Evolutionary conservation across 2,888 invertebrate genomes (phyloP), one percentile per base, ranked within the genome.

Genomic region (Microctonus hyperodae): DNA sequence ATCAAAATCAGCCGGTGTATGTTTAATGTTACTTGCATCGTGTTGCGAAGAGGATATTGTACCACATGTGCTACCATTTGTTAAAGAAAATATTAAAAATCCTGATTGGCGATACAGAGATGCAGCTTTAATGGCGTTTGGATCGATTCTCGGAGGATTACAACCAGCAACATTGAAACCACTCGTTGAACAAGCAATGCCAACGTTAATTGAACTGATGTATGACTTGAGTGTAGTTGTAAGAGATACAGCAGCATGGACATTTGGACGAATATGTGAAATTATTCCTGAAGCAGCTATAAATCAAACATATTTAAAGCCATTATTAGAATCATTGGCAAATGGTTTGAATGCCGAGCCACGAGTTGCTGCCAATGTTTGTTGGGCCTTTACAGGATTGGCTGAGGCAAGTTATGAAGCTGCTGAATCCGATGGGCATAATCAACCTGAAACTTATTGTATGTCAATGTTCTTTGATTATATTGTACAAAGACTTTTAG

Each of bases 51-150:
- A 98, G 84, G 95, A 94, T 80, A 95, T 99, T 71, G 95, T 99
- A n/a, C 93, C 93, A 0, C 92, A 92, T 84, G 97, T 98, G 13
- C 86, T 99, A 77, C 98, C 98, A 22, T 99, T 99, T 84, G 96
- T 99, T 71, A 93, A 95, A 80, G 90, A 92, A 51, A 95, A 99
- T 84, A 98, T 99, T 72, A 93, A 94, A 81, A 94, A 92, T 75
- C 90, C 91, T 20, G 94, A 98, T 83, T 98, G 98, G 98, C 87
- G 95, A 71, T 92, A 87, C 81, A 88, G 97, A 70, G 99, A 99
- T 85, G 99, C 98, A 3, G 98, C 99, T 0, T 89, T 99, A 13
- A 99, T 99, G 98, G 96, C 98, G 0, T 99, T 99, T 82, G 99
- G 98, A 77, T 92, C 92, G 2, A 94, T 97, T 73, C 86, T 97